These are phyloP conservation scores for Agrochola macilenta DNA, from an alignment of 2,888 invertebrate species.

Conservation along the genomic window DNA sequence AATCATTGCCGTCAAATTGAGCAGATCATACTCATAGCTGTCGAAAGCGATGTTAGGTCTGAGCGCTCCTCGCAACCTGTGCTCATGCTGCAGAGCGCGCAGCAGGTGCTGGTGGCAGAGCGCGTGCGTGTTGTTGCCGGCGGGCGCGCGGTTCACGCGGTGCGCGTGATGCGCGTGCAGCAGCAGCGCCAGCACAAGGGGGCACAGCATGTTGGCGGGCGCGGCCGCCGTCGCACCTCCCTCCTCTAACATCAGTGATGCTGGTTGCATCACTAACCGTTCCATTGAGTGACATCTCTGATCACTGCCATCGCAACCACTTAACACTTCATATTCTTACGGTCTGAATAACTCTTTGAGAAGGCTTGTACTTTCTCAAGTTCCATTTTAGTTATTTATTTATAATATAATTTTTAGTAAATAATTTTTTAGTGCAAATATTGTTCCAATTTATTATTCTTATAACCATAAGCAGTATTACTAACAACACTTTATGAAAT, in stretches of 20 bases:
- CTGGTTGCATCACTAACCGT: not conserved
- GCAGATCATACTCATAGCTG: slow-evolving; percentile 34
- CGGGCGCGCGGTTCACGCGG: not conserved
- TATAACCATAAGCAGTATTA: not conserved
- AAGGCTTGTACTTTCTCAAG: not conserved
- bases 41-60: slow-evolving; percentile 18
- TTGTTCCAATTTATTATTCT: not conserved
- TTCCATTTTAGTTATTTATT: not conserved
- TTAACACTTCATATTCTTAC: slow-evolving; percentile 7
- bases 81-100: slow-evolving; percentile 17
- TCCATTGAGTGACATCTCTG: not conserved
- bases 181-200: slow-evolving; percentile 38
- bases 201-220: slow-evolving; percentile 35
- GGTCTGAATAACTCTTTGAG: not conserved
- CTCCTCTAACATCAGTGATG: slow-evolving; percentile 14
- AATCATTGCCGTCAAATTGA: slow-evolving; percentile 44
- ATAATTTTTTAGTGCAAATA: not conserved
- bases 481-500: not conserved
- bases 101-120: slow-evolving; percentile 13
- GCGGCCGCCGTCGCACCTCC: slow-evolving; percentile 25
- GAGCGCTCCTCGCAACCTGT: not conserved
- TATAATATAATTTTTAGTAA: not conserved
- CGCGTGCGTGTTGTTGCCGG: slow-evolving; percentile 19
- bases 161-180: slow-evolving; percentile 26
- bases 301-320: slow-evolving; percentile 12